Conservation (phyloP, 2,888 invertebrate species). For the Tuta absoluta region DNA sequence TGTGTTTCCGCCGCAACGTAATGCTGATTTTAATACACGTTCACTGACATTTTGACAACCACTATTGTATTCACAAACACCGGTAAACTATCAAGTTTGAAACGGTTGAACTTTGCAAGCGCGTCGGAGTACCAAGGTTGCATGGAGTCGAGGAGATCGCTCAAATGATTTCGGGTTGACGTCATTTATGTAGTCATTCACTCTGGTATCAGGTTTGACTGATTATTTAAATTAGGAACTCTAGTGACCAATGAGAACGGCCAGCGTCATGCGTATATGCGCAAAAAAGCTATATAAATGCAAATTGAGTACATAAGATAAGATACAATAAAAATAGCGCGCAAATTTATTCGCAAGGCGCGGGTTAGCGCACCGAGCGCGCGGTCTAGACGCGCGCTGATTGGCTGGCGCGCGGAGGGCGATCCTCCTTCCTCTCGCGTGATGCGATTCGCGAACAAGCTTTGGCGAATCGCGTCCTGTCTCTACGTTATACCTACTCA, state of each 20-base stretch:
- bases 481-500: constrained; percentile 43
- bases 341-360: constrained; percentile 74
- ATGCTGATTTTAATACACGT: constrained; percentile 40
- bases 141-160: constrained; percentile 59
- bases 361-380: constrained; percentile 52
- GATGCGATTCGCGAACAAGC: constrained; percentile 72
- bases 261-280: neutral
- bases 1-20: constrained; percentile 58
- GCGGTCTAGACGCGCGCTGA: constrained; percentile 59
- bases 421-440: constrained; percentile 78
- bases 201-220: neutral
- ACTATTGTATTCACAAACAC: constrained; percentile 44
- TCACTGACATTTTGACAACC: constrained; percentile 60
- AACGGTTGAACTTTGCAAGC: constrained; percentile 54
- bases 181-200: constrained; percentile 37
- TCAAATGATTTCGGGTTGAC: constrained; percentile 31
- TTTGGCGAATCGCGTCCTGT: constrained; percentile 63
- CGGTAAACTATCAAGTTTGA: constrained; percentile 22
- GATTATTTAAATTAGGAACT: constrained; percentile 23
- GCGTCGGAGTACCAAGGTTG: constrained; percentile 62
- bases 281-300: constrained; percentile 12
- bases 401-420: constrained; percentile 74
- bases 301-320: constrained; percentile 30
- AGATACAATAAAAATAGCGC: constrained; percentile 36
- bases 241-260: constrained; percentile 14